These are phyloP conservation scores for Pangasius mekongensis DNA, from an alignment of 2,797 vertebrate species.

Conservation along the genomic window DNA sequence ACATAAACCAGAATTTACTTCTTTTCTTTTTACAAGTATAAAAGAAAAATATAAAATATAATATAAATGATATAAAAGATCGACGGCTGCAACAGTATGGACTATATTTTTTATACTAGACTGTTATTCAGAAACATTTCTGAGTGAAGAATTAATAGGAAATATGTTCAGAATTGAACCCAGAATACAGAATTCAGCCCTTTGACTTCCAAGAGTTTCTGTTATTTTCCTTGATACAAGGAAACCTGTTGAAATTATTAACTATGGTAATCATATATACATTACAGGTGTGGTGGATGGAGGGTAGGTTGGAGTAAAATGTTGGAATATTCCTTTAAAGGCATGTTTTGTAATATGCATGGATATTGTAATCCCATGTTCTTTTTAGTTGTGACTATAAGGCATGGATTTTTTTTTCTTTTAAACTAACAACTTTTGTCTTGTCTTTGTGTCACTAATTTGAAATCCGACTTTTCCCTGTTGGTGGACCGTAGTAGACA, in stretches of 20 bases:
- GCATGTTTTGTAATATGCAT: not conserved
- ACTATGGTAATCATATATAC: too few relatives aligned
- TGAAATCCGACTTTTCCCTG: conserved; percentile 72
- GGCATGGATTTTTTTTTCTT: conserved; percentile 21
- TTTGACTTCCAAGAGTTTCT: not conserved
- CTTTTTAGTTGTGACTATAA: not conserved
- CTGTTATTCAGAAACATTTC: not conserved
- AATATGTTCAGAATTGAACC: not conserved
- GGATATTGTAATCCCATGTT: conserved; percentile 7
- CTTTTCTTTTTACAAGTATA: too few relatives aligned
- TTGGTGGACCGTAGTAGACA: conserved; percentile 74
- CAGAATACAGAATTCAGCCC: not conserved
- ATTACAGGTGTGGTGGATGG: not conserved
- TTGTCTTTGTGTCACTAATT: conserved; percentile 68
- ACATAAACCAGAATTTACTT: too few relatives aligned
- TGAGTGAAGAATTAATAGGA: not conserved
- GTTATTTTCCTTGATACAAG: not conserved
- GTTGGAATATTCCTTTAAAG: conserved; percentile 10
- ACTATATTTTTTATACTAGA: not conserved
- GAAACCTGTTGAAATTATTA: not conserved
- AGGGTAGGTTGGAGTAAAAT: not conserved
- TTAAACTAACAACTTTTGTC: conserved; percentile 37
- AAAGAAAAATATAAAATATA: too few relatives aligned
- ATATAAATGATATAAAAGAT: too few relatives aligned
- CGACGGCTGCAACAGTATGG: not conserved